These are phyloP conservation scores for Noctua pronuba DNA, from an alignment of 2,888 invertebrate species.

Conservation along the genomic window DNA sequence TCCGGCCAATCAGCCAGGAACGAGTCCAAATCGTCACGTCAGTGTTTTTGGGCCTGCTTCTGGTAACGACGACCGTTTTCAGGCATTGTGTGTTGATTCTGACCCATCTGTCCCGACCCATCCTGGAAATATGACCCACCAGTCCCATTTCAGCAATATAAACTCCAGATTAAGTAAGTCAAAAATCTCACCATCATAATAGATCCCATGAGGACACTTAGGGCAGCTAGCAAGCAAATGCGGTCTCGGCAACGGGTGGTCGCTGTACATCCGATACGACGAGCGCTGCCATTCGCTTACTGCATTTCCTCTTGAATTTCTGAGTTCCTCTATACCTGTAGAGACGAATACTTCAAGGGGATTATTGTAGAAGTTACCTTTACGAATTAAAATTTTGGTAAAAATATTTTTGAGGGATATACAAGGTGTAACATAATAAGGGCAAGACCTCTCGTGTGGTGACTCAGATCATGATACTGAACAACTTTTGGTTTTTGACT, in stretches of 20 bases:
- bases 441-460: too few species aligned
- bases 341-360: conserved; percentile 79
- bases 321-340: conserved; percentile 88
- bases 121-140: neutral
- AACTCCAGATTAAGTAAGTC: neutral
- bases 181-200: conserved; percentile 80
- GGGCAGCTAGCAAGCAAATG: conserved; percentile 89
- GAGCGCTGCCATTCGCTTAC: conserved; percentile 84
- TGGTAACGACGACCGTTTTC: neutral
- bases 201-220: conserved; percentile 79
- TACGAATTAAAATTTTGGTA: neutral
- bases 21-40: neutral
- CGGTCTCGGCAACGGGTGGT: conserved; percentile 83
- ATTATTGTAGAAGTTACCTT: conserved; percentile 70
- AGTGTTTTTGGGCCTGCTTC: neutral
- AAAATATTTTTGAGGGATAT: neutral
- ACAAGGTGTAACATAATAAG: too few species aligned
- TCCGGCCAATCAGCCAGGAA: neutral
- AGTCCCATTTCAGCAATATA: neutral
- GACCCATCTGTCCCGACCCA: neutral
- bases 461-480: too few species aligned
- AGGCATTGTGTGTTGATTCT: neutral
- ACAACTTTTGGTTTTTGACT: too few species aligned
- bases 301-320: conserved; percentile 87
- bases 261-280: conserved; percentile 79